Percentiles rank a stretch among this genome's conserved stretches.
These are phyloP conservation scores for Euura lappo DNA, from an alignment of 1,140 invertebrate species.

Conservation along the genomic window DNA sequence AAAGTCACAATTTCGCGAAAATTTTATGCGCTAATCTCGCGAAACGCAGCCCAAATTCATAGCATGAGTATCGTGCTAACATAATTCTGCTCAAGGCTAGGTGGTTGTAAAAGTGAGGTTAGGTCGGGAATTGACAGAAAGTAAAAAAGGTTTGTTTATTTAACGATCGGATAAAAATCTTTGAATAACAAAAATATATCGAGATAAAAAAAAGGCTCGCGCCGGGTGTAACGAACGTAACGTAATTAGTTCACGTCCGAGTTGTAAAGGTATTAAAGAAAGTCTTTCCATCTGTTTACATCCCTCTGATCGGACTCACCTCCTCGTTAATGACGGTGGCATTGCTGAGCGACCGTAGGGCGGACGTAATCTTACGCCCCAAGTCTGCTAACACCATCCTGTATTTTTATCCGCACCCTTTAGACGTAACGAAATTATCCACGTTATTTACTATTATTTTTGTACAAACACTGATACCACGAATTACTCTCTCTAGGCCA, in stretches of 20 bases:
- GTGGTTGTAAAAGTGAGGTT: not conserved
- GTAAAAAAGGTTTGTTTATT: too few relatives aligned
- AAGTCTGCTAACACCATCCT: slow-evolving; percentile 99
- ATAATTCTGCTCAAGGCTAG: too few relatives aligned
- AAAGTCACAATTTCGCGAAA: too few relatives aligned
- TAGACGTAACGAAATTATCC: not conserved
- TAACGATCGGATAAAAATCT: not conserved
- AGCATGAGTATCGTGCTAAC: too few relatives aligned
- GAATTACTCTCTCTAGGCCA: slow-evolving; percentile 1
- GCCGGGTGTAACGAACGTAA: too few relatives aligned
- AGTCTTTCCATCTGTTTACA: slow-evolving; percentile 33
- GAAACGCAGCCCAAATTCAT: too few relatives aligned
- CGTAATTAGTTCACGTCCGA: too few relatives aligned
- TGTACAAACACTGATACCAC: slow-evolving; percentile 8
- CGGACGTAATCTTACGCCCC: slow-evolving; percentile 98
- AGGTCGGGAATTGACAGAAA: slow-evolving; percentile 4
- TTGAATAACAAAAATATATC: not conserved
- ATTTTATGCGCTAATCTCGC: too few relatives aligned
- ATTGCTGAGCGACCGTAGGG: slow-evolving; percentile 95
- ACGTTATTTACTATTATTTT: slow-evolving; percentile 3
- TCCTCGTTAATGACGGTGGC: slow-evolving; percentile 99
- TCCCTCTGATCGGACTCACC: slow-evolving; percentile 60
- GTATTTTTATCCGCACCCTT: not conserved
- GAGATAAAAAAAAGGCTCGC: too few relatives aligned
- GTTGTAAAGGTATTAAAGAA: not conserved